phyloP scores from a whole-genome alignment of 2,113 vertebrate genomes.

The Edolisoma coerulescens region DNA sequence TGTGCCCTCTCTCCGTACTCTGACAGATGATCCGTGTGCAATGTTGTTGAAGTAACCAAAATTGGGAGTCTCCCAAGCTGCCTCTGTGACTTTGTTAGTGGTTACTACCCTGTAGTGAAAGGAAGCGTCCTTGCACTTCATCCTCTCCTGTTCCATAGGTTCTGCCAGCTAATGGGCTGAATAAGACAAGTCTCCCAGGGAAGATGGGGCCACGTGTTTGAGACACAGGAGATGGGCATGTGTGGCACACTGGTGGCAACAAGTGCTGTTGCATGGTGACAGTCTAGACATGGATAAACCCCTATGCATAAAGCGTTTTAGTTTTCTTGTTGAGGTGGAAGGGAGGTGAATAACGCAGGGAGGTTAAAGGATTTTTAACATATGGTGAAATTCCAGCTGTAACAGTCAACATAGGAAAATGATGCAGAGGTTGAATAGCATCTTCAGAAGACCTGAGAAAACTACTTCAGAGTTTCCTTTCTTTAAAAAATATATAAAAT shows the following conservation, averaged over 20 bases:
- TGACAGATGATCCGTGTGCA: not conserved
- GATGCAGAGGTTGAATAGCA: not conserved
- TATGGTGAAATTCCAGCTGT: not conserved
- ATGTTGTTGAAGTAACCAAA: not conserved
- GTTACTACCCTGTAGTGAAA: not conserved
- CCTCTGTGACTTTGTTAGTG: not conserved
- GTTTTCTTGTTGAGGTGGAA: not conserved
- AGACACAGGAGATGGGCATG: not conserved
- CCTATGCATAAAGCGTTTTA: not conserved
- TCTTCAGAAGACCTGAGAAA: not conserved
- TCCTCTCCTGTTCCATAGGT: not conserved
- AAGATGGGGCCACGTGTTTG: not conserved
- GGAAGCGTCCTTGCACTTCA: not conserved
- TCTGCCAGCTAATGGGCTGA: not conserved
- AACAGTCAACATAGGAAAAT: not conserved
- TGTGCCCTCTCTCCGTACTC: not conserved
- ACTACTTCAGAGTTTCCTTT: not conserved
- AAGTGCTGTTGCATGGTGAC: not conserved
- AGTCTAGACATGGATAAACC: not conserved
- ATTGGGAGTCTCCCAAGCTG: not conserved
- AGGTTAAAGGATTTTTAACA: not conserved
- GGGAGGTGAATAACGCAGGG: not conserved
- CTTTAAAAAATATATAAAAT: not conserved
- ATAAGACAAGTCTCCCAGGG: too few relatives aligned
- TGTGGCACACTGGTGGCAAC: not conserved